A percentile compares a stretch with the other conserved stretches of the same genome.
phyloP scores from a whole-genome alignment of 1,140 invertebrate genomes.

The Drosophila fuyamai region DNA sequence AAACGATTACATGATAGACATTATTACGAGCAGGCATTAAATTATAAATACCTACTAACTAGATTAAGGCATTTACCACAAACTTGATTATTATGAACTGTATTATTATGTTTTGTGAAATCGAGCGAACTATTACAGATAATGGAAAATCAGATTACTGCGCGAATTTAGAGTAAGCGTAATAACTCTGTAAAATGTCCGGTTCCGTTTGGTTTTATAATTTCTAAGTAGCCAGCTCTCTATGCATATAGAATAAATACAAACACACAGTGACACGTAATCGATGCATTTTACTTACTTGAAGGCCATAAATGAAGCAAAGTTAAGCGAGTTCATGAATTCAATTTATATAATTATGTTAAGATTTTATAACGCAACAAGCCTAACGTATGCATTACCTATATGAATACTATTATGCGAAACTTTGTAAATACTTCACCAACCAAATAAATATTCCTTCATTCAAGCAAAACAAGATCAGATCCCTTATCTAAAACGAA shows the following conservation, averaged over 20 bases:
- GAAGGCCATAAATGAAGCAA: slow-evolving; percentile 37
- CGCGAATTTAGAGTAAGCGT: slow-evolving; percentile 18
- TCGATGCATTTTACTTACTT: slow-evolving; percentile 76
- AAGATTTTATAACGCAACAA: slow-evolving; percentile 81
- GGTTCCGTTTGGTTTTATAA: slow-evolving; percentile 68
- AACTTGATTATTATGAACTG: slow-evolving; percentile 52
- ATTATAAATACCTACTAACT: slow-evolving; percentile 69
- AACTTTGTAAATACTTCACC: slow-evolving; percentile 75
- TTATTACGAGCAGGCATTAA: slow-evolving; percentile 68
- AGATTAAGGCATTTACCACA: slow-evolving; percentile 68
- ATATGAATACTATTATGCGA: slow-evolving; percentile 51
- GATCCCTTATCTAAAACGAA: slow-evolving; percentile 30
- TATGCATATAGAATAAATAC: slow-evolving; percentile 43
- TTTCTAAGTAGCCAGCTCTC: slow-evolving; percentile 76
- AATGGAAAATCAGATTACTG: slow-evolving; percentile 24
- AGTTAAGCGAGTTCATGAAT: slow-evolving; percentile 55
- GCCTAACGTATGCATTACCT: slow-evolving; percentile 53
- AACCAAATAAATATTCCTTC: slow-evolving; percentile 73
- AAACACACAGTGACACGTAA: slow-evolving; percentile 63
- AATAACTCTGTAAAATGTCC: slow-evolving; percentile 25
- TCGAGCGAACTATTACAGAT: slow-evolving; percentile 68
- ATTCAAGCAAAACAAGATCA: slow-evolving; percentile 59
- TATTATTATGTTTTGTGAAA: slow-evolving; percentile 55
- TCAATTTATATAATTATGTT: slow-evolving; percentile 81
- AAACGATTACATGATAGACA: slow-evolving; percentile 63